Evolutionary conservation across 2,113 vertebrate genomes (phyloP), one percentile per base, ranked within the genome.

Genomic region (Corynorhinus townsendii): DNA sequence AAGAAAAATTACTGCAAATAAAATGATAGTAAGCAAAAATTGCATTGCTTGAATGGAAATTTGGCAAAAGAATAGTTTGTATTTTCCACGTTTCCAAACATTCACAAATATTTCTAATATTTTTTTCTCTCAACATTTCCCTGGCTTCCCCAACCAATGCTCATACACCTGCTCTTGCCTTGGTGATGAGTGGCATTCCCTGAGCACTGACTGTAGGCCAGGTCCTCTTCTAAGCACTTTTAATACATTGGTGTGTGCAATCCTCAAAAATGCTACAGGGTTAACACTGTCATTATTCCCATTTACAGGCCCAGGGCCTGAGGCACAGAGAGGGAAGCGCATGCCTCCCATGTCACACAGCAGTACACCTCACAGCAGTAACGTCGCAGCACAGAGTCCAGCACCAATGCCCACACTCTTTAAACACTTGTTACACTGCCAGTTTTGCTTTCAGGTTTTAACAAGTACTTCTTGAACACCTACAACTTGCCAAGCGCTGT

Each of bases 41-140:
- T 89, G 47, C 19, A 83, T 3, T 7, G 15, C 4, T 40, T 7
- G 0, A 5, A 94, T 93, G 71, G 95, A 97, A 98, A 96, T 77
- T 75, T 40, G 91, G 76, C 0, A 3, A 47, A 95, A 90, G n/a
- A 28, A 91, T 56, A 52, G 11, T 82, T 33, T 26, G 5, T 22
- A 72, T 77, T 47, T 88, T 11, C 28, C 12, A 86, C 3, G 49
- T 82, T 85, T 90, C 52, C 49, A 69, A 72, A 90, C 73, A 73
- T 75, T 87, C 59, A 93, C 10, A 3, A 47, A 62, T n/a, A 59
- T 76, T 95, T 47, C 19, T 49, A 30, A 30, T 68, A 56, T 38
- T 89, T 71, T 71, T 66, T 96, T 45, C 40, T 69, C 35, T 80
- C 47, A 47, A 22, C 0, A 12, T 79, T 73, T 64, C 33, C 33